phyloP scores from a whole-genome alignment of 2,113 vertebrate species.

The Barbus barbus region DNA sequence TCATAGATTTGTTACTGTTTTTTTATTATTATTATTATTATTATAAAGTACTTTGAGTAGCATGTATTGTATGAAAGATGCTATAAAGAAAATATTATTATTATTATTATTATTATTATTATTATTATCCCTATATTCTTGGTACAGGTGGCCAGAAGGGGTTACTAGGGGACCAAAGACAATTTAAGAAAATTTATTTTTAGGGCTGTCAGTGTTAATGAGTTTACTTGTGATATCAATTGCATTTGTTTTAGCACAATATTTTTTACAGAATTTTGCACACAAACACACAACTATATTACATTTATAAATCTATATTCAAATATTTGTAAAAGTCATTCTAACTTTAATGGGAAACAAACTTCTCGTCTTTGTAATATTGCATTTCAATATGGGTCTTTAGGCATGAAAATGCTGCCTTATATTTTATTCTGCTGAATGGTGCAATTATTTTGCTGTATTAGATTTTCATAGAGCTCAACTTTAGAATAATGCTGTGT shows the following conservation, averaged over 20 bases:
- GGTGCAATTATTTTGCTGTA: constrained; percentile 8
- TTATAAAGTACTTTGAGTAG: background rate
- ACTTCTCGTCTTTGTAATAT: background rate
- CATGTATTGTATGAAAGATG: background rate
- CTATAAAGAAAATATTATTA: background rate
- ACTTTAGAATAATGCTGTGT: constrained; percentile 8
- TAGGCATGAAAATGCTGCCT: background rate
- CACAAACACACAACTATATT: too few relatives aligned
- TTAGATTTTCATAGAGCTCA: constrained; percentile 8
- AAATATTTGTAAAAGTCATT: background rate
- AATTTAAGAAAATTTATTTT: background rate
- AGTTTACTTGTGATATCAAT: background rate
- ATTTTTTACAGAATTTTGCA: background rate
- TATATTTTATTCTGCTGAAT: background rate
- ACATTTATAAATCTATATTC: background rate
- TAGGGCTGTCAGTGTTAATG: background rate
- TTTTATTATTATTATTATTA: background rate
- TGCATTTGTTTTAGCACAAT: background rate
- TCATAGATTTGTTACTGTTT: background rate
- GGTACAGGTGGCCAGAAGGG: background rate
- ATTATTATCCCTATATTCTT: background rate
- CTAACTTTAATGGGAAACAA: too few relatives aligned
- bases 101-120: background rate
- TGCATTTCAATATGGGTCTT: background rate
- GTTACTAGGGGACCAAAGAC: background rate